Base-by-base conservation (phyloP, 2,113 vertebrate species). In the Porphyrio hochstetteri region DNA sequence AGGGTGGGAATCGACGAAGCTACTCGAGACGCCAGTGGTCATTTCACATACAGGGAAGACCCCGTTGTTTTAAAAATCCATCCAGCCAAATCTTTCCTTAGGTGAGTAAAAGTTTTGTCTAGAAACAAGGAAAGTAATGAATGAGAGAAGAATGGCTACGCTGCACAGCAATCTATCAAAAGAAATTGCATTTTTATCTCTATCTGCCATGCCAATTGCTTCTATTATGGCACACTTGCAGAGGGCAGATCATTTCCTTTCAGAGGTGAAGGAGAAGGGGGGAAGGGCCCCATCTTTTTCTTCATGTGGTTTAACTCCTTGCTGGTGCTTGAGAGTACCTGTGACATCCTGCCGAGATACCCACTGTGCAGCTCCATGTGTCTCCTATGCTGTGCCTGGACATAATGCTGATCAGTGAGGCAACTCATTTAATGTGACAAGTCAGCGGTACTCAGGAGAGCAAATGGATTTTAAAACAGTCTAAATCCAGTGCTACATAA, bases 21-120 rank as follows among this genome's bases (percentile, higher is more conserved):
- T 78, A 76, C 96, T 70, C 96, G 97, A 61, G 90, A 94, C 5
- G 97, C 98, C 2, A 97, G 98, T 2, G 33, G 60, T 53, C 80
- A 52, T 70, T 99, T 99, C 98, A 98, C 95, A 70, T 99, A 99
- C 97, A 98, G 97, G 92, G 98, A 99, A 71, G 98, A 99, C 93
- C 99, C 99, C 0, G 85, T 98, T 96, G 98, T 99, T 97, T 97
- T 97, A 95, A 98, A 98, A 96, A 98, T 99, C 96, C 97, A 99
- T 92, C 99, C 99, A 2, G 98, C 98, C 20, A 99, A 99, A 96
- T 99, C 99, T 96, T 99, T 99, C 55, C 97, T 99, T 95, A 99
- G 99, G 99, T 99, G 85, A 97, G 98, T 97, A 80, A 48, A 91
- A 92, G 19, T 83, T 96, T 83, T 28, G 40, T 23, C 18, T 1